phyloP scores from a whole-genome alignment of 1,140 invertebrate species.

The Diorhabda elongata region DNA sequence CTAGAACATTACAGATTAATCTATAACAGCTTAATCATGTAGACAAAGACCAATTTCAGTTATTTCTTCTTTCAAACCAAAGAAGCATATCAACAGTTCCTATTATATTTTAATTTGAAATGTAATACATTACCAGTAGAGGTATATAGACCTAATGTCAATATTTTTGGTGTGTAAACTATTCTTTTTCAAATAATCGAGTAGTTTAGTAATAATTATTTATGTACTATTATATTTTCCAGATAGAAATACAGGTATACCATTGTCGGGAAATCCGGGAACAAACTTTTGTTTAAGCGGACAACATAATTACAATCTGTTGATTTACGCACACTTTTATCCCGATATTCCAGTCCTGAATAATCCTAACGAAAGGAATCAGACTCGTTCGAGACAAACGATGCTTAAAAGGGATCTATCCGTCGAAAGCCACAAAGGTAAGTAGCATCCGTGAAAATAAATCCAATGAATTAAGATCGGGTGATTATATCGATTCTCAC shows the following conservation, averaged over 20 bases:
- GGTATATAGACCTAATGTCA: too few species aligned
- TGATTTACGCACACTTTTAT: slow-evolving; percentile 73
- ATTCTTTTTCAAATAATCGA: too few species aligned
- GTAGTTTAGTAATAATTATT: not conserved
- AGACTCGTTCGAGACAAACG: slow-evolving; percentile 33
- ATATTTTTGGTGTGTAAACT: too few species aligned
- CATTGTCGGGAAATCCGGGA: slow-evolving; percentile 58
- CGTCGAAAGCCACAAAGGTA: slow-evolving; percentile 22
- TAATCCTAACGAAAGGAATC: slow-evolving; percentile 28
- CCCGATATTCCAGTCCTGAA: slow-evolving; percentile 58
- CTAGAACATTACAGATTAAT: too few species aligned
- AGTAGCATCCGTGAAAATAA: not conserved
- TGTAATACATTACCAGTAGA: too few species aligned
- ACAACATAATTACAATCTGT: slow-evolving; percentile 74
- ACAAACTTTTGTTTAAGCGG: slow-evolving; percentile 55
- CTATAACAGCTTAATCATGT: too few species aligned
- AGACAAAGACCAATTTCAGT: too few species aligned
- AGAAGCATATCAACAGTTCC: too few species aligned
- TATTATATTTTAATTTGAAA: too few species aligned
- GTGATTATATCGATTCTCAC: too few species aligned
- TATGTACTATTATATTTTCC: slow-evolving; percentile 25
- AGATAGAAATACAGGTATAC: slow-evolving; percentile 68
- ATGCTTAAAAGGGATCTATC: slow-evolving; percentile 42
- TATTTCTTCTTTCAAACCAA: too few species aligned
- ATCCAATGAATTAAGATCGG: too few species aligned